phyloP scores from a whole-genome alignment of 2,113 vertebrate genomes.

The Clarias batrachus region DNA sequence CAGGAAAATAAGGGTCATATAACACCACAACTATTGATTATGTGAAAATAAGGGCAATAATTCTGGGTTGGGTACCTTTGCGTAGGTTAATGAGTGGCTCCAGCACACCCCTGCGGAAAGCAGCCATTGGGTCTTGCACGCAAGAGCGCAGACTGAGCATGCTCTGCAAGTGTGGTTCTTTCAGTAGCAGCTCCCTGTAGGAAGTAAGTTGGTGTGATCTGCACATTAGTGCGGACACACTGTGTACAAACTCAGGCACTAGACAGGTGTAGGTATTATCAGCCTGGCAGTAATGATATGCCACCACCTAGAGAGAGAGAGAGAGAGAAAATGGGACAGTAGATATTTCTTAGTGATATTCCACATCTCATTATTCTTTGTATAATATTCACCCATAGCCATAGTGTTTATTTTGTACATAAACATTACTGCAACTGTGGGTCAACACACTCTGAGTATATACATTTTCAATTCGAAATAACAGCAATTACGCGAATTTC shows the following conservation, averaged over 20 bases:
- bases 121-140: constrained; percentile 89
- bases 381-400: neutral
- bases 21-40: neutral
- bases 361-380: neutral
- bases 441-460: neutral
- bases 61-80: constrained; percentile 74
- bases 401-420: neutral
- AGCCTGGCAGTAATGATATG: constrained; percentile 97
- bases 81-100: constrained; percentile 85
- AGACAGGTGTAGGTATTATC: constrained; percentile 97
- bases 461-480: neutral
- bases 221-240: constrained; percentile 88
- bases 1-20: neutral
- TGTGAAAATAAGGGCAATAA: neutral
- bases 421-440: neutral
- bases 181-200: constrained; percentile 87
- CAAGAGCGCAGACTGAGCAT: constrained; percentile 94
- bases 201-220: constrained; percentile 82
- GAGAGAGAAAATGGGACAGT: neutral
- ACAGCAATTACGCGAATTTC: neutral
- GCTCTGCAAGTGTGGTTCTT: constrained; percentile 88
- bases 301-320: constrained; percentile 81
- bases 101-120: constrained; percentile 87
- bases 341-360: no score
- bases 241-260: constrained; percentile 96